Percentiles rank a stretch among this genome's conserved stretches.
Conservation (phyloP, 2,113 vertebrate species). For the Microcebus lehilahytsara region DNA sequence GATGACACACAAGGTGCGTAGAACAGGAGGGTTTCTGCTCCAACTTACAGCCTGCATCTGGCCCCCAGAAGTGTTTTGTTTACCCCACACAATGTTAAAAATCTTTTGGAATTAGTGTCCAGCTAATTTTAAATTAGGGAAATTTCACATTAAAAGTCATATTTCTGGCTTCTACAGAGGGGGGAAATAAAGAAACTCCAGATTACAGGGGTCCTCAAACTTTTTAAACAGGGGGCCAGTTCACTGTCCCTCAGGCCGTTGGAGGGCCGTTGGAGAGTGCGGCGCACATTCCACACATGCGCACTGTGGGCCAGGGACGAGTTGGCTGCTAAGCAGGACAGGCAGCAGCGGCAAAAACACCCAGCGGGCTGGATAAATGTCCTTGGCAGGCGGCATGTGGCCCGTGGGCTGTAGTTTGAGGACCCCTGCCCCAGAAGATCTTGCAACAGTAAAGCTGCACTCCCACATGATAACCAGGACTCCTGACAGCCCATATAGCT, state of each 20-base stretch:
- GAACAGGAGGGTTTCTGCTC: not conserved
- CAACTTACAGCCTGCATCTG: not conserved
- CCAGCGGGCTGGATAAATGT: too few species aligned
- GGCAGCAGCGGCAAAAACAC: too few species aligned
- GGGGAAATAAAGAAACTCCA: not conserved
- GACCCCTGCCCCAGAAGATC: not conserved
- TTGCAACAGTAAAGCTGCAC: not conserved
- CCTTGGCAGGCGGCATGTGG: too few species aligned
- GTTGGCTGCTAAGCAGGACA: too few species aligned
- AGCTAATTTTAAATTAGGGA: not conserved
- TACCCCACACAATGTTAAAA: not conserved
- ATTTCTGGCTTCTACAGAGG: not conserved
- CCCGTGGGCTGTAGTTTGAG: too few species aligned
- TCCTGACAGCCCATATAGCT: not conserved
- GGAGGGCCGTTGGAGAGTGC: too few species aligned
- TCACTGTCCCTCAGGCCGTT: too few species aligned
- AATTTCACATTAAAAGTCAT: not conserved
- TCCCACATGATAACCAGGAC: rapidly evolving
- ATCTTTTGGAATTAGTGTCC: not conserved
- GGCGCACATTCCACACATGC: too few species aligned
- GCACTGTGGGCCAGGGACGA: too few species aligned
- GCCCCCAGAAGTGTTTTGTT: not conserved
- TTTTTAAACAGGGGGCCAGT: too few species aligned
- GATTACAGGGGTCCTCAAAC: too few species aligned
- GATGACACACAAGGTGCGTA: not conserved